Evolutionary conservation across 2,113 vertebrate species (phyloP).

Genomic region (Entomyzon cyanotis): DNA sequence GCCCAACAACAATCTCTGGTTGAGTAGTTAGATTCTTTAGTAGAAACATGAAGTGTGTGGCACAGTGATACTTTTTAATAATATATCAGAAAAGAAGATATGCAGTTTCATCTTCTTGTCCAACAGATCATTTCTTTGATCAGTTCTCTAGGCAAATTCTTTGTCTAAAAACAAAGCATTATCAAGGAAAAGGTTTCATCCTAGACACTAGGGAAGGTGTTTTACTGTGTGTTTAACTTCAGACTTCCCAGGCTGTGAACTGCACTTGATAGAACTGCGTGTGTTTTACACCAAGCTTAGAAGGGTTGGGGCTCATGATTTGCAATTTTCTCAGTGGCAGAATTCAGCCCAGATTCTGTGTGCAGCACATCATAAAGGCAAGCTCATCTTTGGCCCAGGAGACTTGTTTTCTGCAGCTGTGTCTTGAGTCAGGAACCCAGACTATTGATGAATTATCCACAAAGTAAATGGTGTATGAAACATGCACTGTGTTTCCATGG

Average conservation of each 20-base stretch:
- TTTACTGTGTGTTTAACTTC: constrained; percentile 48
- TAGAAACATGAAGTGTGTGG: background rate
- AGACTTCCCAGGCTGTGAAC: background rate
- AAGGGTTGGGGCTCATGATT: background rate
- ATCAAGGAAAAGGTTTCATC: background rate
- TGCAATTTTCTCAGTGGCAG: background rate
- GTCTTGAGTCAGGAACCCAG: background rate
- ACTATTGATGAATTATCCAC: background rate
- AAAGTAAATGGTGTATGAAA: too few relatives aligned
- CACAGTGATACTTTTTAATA: constrained; percentile 37
- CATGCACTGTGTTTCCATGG: background rate
- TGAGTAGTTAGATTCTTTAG: constrained; percentile 37
- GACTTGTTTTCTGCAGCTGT: background rate
- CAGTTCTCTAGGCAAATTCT: constrained; percentile 31
- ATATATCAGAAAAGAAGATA: constrained; percentile 23
- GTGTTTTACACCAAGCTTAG: background rate
- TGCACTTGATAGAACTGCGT: background rate
- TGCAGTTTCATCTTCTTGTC: constrained; percentile 39
- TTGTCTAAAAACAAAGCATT: constrained; percentile 43
- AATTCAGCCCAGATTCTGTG: background rate
- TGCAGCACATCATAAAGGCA: background rate
- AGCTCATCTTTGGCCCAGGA: background rate
- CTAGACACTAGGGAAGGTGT: background rate
- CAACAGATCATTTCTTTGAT: constrained; percentile 44
- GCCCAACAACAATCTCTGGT: constrained; percentile 33